Evolutionary conservation across 2,888 invertebrate species (phyloP).

Genomic region (Rotaria socialis): DNA sequence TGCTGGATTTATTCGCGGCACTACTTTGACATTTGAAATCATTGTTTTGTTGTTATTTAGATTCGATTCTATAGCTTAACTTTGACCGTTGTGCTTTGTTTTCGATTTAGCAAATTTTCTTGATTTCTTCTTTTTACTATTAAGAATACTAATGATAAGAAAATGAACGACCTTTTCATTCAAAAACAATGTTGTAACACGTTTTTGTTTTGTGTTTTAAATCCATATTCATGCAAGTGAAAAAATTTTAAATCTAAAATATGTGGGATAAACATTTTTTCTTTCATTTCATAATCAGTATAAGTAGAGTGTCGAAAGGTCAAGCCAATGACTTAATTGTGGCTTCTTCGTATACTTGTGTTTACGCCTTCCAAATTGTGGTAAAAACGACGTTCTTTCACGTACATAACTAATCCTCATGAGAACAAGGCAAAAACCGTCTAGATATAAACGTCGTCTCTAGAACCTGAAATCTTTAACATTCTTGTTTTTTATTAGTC

Average conservation of each 20-base stretch:
- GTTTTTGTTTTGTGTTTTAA: background rate
- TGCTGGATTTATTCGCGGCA: no score
- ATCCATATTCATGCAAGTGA: background rate
- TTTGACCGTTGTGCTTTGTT: background rate
- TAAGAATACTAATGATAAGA: no score
- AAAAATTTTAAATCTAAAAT: background rate
- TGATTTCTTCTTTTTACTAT: background rate
- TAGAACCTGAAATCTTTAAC: background rate
- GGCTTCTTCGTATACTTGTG: background rate
- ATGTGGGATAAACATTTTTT: background rate
- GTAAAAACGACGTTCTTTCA: background rate
- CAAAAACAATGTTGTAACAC: background rate
- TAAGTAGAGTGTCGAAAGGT: background rate
- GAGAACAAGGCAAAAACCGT: background rate
- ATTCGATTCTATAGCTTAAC: background rate
- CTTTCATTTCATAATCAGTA: background rate
- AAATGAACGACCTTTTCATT: background rate
- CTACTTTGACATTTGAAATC: background rate
- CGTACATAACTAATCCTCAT: background rate
- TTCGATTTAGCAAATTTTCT: background rate
- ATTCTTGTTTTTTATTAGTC: background rate
- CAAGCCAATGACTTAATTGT: background rate
- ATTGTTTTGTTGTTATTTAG: background rate
- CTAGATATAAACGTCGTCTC: background rate
- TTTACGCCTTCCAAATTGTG: background rate